phyloP scores from a whole-genome alignment of 2,113 vertebrate genomes.

The Puma concolor region DNA sequence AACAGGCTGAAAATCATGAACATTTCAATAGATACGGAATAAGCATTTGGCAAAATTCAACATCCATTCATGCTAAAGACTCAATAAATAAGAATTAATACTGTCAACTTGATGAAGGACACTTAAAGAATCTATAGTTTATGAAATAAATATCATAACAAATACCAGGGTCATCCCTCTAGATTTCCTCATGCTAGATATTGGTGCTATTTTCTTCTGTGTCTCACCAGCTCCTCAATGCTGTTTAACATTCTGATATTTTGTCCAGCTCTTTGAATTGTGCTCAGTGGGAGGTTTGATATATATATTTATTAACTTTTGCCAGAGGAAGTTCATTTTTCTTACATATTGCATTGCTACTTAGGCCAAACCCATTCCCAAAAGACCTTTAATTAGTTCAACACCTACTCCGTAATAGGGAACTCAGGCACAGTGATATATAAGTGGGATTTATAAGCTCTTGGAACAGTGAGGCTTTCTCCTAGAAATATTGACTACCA shows the following conservation, averaged over 20 bases:
- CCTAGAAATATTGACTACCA: not conserved
- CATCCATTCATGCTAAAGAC: too few relatives aligned
- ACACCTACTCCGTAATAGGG: not conserved
- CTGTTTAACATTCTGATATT: not conserved
- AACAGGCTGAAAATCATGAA: not conserved
- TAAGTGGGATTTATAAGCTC: not conserved
- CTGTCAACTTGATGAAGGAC: too few relatives aligned
- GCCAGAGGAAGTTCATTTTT: not conserved
- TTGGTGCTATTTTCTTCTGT: not conserved
- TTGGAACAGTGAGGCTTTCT: not conserved
- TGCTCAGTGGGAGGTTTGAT: not conserved
- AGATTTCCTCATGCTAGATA: not conserved
- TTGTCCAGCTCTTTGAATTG: not conserved
- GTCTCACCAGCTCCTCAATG: not conserved
- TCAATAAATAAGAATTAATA: too few relatives aligned
- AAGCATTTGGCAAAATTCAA: not conserved
- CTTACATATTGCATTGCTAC: not conserved
- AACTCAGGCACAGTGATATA: not conserved
- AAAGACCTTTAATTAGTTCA: not conserved
- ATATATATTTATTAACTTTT: not conserved
- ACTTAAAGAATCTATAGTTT: not conserved
- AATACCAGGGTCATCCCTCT: not conserved
- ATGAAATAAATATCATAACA: not conserved
- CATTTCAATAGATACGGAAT: not conserved
- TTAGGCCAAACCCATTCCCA: not conserved